Base-by-base conservation (phyloP, 2,113 vertebrate species). In the Pristiophorus japonicus region DNA sequence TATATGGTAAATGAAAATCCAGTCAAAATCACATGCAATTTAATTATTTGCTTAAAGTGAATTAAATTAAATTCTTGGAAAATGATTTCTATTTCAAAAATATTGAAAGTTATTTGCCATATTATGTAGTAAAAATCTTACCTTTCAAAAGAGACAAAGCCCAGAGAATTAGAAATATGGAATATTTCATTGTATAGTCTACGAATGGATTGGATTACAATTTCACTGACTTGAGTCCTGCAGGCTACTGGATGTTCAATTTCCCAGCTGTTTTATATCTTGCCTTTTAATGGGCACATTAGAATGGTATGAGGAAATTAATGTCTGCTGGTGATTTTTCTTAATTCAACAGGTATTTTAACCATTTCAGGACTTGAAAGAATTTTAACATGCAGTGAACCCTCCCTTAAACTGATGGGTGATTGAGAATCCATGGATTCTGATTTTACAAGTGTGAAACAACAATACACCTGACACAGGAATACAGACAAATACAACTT, bases 221-320 rank as follows among this genome's bases (percentile, higher is more conserved):
- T 47, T 11, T 70, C 38, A 45, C 20, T 70, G 45, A 2, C 1
- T 1, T 51, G 51, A 70, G 66, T 70, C 18, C 65, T 59, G 92
- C 92, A 47, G 63, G 70, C 92, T 70, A 51, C 92, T 94, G 92
- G 42, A 3, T 94, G 24, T 47, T 66, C 24, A 34, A 11, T 66
- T 45, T 70, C 45, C 47, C 38, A 94, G 16, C 24, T 22, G 7
- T 94, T 94, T 94, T 94, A 94, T 94, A 94, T 55, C 88, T 70
- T 30, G 4, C 11, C 42, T 16, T 70, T 24, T 18, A 4, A 47
- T 20, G 24, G 42, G 45, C 22, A 70, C 11, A 47, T 70, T 27
- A 67, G 92, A 51, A 94, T 70, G 65, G 22, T 30, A 94, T 94
- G 92, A 94, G 92, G 92, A 94, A 94, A 94, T 94, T 47, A 30